Evolutionary conservation across 2,888 invertebrate species (phyloP).

Genomic region (Parochlus steinenii): DNA sequence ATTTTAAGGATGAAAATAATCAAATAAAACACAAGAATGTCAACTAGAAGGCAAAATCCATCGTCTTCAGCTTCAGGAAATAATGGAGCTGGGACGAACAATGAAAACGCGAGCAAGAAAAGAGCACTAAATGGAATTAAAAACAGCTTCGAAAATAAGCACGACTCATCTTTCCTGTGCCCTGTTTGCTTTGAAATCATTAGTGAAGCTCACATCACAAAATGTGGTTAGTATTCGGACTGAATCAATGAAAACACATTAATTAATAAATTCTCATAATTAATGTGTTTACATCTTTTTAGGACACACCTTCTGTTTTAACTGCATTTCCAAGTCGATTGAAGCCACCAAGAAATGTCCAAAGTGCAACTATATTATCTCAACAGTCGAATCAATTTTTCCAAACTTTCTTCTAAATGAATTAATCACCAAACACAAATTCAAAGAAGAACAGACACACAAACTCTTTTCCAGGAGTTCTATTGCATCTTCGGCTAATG

Average conservation of each 20-base stretch:
- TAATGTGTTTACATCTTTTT: no score
- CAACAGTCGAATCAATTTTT: constrained; percentile 55
- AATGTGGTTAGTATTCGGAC: no score
- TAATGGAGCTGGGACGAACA: no score
- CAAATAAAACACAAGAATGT: no score
- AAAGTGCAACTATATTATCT: constrained; percentile 59
- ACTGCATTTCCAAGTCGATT: constrained; percentile 55
- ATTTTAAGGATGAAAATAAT: no score
- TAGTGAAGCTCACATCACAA: constrained; percentile 77
- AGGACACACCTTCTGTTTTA: constrained; percentile 82
- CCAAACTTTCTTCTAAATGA: constrained; percentile 79
- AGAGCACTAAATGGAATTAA: no score
- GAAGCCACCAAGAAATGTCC: constrained; percentile 47
- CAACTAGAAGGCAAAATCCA: no score
- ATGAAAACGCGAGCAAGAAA: no score
- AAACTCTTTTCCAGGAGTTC: constrained; percentile 29
- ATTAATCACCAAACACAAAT: constrained; percentile 53
- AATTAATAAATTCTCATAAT: no score
- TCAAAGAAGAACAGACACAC: constrained; percentile 25
- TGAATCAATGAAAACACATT: no score
- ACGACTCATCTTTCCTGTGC: constrained; percentile 47
- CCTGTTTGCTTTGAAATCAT: constrained; percentile 82
- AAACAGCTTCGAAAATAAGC: no score
- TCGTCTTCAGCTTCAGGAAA: no score
- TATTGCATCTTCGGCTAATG: constrained; percentile 19